A percentile compares a stretch with the other conserved stretches of the same genome.
phyloP scores from a whole-genome alignment of 1,140 invertebrate species.

The Zaprionus taronus region DNA sequence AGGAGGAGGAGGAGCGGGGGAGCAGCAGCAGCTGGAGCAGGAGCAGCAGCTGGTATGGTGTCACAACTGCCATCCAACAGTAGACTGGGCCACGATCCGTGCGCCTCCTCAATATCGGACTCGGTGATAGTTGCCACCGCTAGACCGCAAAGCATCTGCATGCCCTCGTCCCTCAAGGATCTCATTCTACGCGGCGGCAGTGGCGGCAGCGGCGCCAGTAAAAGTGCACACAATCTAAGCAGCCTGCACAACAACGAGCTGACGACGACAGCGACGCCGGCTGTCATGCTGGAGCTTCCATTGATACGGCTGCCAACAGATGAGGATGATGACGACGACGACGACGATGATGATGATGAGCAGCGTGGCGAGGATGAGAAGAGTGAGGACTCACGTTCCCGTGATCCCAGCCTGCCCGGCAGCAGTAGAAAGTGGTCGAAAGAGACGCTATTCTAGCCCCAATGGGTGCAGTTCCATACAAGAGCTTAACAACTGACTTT shows the following conservation, averaged over 20 bases:
- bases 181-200: slow-evolving; percentile 75
- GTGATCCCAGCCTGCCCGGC: slow-evolving; percentile 82
- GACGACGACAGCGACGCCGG: slow-evolving; percentile 50
- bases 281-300: slow-evolving; percentile 83
- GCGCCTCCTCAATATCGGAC: slow-evolving; percentile 77
- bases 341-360: slow-evolving; percentile 29
- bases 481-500: slow-evolving; percentile 79
- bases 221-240: slow-evolving; percentile 66
- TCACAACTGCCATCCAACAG: slow-evolving; percentile 80
- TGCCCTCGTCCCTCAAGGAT: slow-evolving; percentile 77
- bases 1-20: background rate
- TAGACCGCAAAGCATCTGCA: slow-evolving; percentile 72
- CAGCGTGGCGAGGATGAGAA: slow-evolving; percentile 7
- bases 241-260: slow-evolving; percentile 45
- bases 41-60: slow-evolving; percentile 28
- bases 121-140: slow-evolving; percentile 69
- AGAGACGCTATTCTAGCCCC: slow-evolving; percentile 84
- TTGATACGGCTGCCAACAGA: slow-evolving; percentile 73
- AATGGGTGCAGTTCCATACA: slow-evolving; percentile 58
- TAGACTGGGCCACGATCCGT: slow-evolving; percentile 71
- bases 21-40: background rate
- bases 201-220: slow-evolving; percentile 36
- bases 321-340: slow-evolving; percentile 45
- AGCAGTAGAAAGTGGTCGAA: slow-evolving; percentile 83
- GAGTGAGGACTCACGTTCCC: slow-evolving; percentile 29